Evolutionary conservation across 2,888 invertebrate species (phyloP), one percentile per base, ranked within the genome.

Genomic region (Torymus auratus): DNA sequence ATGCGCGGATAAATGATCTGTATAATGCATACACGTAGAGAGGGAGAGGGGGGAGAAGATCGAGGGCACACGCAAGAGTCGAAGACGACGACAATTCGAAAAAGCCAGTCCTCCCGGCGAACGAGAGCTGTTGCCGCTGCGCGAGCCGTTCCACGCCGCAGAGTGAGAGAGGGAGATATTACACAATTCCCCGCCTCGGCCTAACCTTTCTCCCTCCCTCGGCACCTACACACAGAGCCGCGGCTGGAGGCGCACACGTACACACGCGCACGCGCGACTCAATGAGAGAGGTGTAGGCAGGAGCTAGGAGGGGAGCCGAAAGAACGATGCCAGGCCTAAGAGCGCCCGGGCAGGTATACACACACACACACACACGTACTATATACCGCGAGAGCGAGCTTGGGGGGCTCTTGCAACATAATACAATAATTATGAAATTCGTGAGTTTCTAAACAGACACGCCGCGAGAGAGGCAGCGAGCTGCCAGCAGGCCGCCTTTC

Each of bases 341-440:
- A 17, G 65, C 67, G 20, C 58, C 17, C 50, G 62, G 28, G 55
- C 61, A 69, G 50, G 60, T 17, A 75, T 23, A 70, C 23, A 67
- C 41, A 69, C 62, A 64, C 28, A 64, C 65, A 61, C 77, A 82
- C 82, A 68, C 67, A 80, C 79, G 58, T 41, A 41, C 7, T n/a
- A n/a, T n/a, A 41, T 7, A 41, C 41, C 15, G 62, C 7, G 52
- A 23, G 52, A 20, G 41, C 41, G 70, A 77, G 78, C 64, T 50
- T 28, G 14, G 41, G 50, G 69, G 80, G 79, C 85, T 87, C 88
- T 90, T 90, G 87, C 89, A 86, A 88, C 89, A 89, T 88, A 87
- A 88, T 88, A 89, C 87, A 86, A 90, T 89, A 90, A 90, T 90
- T 90, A 90, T 90, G 89, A 90, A 90, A 90, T 90, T 90, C 86